phyloP scores from a whole-genome alignment of 2,113 vertebrate species.

The Narcine bancroftii region DNA sequence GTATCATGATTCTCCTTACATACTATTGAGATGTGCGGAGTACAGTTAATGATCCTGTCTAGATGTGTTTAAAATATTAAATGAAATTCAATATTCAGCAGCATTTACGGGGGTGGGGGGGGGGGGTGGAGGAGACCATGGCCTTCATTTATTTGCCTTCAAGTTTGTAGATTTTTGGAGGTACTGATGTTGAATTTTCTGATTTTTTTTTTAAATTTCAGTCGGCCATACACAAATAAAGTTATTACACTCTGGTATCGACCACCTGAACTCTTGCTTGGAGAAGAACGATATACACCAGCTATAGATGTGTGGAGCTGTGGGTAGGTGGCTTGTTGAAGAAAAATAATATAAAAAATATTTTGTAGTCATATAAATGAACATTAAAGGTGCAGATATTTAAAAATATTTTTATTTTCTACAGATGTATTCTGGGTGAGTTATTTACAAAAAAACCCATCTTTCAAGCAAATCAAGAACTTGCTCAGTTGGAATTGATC shows the following conservation, averaged over 20 bases:
- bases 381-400: not conserved
- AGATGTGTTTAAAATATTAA: not conserved
- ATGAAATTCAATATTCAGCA: not conserved
- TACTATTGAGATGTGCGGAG: no score
- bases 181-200: conserved; percentile 47
- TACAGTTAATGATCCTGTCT: not conserved
- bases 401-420: conserved; percentile 40
- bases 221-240: conserved; percentile 76
- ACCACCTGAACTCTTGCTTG: conserved; percentile 68
- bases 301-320: conserved; percentile 79
- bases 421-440: conserved; percentile 93
- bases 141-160: not conserved
- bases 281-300: conserved; percentile 72
- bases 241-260: conserved; percentile 76
- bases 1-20: not conserved
- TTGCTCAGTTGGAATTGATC: conserved; percentile 94
- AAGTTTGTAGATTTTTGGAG: not conserved
- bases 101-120: no score
- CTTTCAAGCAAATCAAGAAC: conserved; percentile 97
- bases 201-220: conserved; percentile 42
- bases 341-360: not conserved
- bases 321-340: conserved; percentile 57
- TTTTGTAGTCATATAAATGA: conserved; percentile 40
- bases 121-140: no score
- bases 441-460: conserved; percentile 98